These are phyloP conservation scores for Kryptolebias marmoratus DNA, from an alignment of 2,113 vertebrate species.

Conservation along the genomic window DNA sequence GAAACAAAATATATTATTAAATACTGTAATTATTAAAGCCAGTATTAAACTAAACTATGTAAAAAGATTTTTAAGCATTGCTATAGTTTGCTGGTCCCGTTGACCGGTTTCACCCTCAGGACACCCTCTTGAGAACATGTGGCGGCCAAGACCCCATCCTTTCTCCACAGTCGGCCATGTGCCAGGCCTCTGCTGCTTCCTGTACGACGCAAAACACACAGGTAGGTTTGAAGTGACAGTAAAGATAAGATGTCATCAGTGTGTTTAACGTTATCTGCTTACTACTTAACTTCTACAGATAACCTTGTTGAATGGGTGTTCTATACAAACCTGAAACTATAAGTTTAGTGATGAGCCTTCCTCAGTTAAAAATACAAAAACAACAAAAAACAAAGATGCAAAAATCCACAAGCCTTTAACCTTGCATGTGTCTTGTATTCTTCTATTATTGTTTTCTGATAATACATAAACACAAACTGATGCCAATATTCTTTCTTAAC, in stretches of 20 bases:
- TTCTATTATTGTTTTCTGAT: too few relatives aligned
- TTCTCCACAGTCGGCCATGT: constrained; percentile 91
- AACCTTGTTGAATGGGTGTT: too few relatives aligned
- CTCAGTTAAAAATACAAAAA: too few relatives aligned
- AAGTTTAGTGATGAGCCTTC: too few relatives aligned
- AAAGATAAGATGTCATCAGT: background rate
- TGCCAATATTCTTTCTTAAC: too few relatives aligned
- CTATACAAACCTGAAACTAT: too few relatives aligned
- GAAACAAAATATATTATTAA: background rate
- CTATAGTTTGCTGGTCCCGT: constrained; percentile 85
- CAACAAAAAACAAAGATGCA: too few relatives aligned
- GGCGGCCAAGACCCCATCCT: constrained; percentile 89
- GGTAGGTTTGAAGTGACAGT: background rate
- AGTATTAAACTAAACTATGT: background rate
- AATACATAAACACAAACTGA: too few relatives aligned
- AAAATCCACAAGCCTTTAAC: too few relatives aligned
- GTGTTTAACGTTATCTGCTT: too few relatives aligned
- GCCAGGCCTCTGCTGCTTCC: constrained; percentile 89
- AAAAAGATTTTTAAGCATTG: background rate
- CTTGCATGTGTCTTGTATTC: too few relatives aligned
- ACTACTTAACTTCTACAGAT: background rate
- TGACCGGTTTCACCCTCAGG: constrained; percentile 77
- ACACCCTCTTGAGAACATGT: constrained; percentile 93
- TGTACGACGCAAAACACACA: constrained; percentile 50
- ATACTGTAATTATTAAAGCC: background rate